Conservation (phyloP, 2,888 invertebrate species). For the Cataglyphis rosenhaueri region DNA sequence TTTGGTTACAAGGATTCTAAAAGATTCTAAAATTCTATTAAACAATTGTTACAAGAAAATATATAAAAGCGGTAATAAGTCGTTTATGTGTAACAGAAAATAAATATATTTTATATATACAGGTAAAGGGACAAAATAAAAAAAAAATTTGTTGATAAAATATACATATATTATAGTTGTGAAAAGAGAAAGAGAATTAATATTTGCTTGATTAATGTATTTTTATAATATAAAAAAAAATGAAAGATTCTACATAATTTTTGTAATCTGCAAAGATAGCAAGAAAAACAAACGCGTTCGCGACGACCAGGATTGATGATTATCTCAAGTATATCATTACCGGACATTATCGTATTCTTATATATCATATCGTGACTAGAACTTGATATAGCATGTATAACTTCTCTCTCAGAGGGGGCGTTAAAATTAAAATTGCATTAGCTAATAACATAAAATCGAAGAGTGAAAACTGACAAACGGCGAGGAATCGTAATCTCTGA, state of each 20-base stretch:
- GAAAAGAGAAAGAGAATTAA: not conserved
- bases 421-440: conserved; percentile 22
- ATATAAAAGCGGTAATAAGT: not conserved
- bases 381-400: conserved; percentile 57
- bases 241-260: conserved; percentile 4
- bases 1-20: not conserved
- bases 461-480: not conserved
- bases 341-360: conserved; percentile 24
- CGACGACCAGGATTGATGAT: not conserved
- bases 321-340: conserved; percentile 29
- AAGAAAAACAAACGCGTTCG: not conserved
- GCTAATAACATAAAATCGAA: not conserved
- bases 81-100: not conserved
- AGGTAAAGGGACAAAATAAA: not conserved
- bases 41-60: not conserved
- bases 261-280: not conserved
- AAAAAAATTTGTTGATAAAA: not conserved
- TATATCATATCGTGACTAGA: conserved; percentile 54
- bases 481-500: not conserved
- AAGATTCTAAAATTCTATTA: not conserved
- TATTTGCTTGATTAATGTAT: not conserved
- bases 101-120: not conserved
- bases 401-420: conserved; percentile 21
- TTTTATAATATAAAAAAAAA: not conserved
- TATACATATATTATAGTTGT: not conserved